These are phyloP conservation scores for Hippopotamus amphibius DNA, from an alignment of 2,113 vertebrate species.

Conservation along the genomic window DNA sequence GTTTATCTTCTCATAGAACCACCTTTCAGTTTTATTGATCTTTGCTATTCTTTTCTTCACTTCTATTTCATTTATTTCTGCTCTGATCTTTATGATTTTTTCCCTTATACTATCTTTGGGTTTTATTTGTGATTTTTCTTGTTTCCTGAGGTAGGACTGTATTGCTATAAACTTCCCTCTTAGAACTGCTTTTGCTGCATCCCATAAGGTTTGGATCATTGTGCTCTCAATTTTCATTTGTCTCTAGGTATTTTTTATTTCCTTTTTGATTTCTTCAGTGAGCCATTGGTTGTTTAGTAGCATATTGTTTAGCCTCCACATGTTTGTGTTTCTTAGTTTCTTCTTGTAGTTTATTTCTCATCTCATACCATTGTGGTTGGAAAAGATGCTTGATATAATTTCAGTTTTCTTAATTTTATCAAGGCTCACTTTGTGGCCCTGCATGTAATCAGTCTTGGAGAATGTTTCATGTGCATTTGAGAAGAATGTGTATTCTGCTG, in stretches of 20 bases:
- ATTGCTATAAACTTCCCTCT: not conserved
- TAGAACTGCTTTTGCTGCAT: not conserved
- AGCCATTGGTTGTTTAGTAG: not conserved
- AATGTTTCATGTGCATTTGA: not conserved
- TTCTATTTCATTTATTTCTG: not conserved
- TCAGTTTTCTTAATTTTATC: not conserved
- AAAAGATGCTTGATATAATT: not conserved
- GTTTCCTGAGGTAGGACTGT: not conserved
- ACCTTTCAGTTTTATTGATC: not conserved
- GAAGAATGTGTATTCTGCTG: not conserved
- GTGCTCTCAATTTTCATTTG: not conserved
- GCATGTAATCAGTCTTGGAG: not conserved
- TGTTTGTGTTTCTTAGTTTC: not conserved
- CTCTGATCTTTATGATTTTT: not conserved
- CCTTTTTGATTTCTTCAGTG: not conserved
- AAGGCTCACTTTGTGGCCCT: not conserved
- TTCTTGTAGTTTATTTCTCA: not conserved
- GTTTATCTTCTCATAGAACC: not conserved
- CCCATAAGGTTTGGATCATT: not conserved
- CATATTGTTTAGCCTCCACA: not conserved
- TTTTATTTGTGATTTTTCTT: not conserved
- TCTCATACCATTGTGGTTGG: not conserved
- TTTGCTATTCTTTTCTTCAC: not conserved
- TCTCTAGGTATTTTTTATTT: not conserved
- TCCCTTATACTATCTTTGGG: not conserved